Percentiles rank a stretch among this genome's conserved stretches.
These are phyloP conservation scores for Pseudobourletiella spinata DNA, from an alignment of 1,140 invertebrate genomes.

Conservation along the genomic window DNA sequence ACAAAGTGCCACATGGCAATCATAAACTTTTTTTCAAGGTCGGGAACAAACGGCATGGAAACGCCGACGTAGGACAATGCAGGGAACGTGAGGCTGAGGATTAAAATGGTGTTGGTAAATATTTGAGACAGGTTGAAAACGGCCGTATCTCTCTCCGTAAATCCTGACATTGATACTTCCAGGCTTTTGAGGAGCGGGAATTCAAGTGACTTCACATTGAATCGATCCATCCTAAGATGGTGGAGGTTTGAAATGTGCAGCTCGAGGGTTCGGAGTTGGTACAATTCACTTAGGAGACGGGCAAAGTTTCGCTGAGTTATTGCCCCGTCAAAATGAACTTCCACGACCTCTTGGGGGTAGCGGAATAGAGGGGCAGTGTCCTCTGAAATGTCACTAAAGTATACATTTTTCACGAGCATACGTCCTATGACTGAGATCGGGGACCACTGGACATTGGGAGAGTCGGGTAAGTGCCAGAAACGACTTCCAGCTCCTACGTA, in stretches of 20 bases:
- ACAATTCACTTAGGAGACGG: background rate
- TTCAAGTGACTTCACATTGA: background rate
- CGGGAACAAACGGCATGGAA: background rate
- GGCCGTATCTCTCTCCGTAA: background rate
- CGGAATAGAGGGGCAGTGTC: background rate
- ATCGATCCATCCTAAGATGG: background rate
- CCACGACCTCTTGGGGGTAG: background rate
- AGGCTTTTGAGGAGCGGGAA: background rate
- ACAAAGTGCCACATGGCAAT: background rate
- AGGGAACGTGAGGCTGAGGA: background rate
- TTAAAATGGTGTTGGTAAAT: background rate
- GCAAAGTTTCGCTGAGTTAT: background rate
- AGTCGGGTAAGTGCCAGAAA: background rate
- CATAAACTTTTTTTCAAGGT: background rate
- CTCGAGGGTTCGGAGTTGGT: background rate
- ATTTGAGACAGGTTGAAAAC: background rate
- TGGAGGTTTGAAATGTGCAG: slow-evolving; percentile 1
- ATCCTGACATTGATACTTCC: background rate
- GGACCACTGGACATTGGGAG: background rate
- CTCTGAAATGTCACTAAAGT: background rate
- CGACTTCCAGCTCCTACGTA: background rate
- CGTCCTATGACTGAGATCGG: background rate
- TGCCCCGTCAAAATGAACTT: background rate
- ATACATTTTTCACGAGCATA: background rate
- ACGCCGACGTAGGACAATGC: background rate